Conservation (phyloP, 2,113 vertebrate genomes). For the Aplodontia rufa region DNA sequence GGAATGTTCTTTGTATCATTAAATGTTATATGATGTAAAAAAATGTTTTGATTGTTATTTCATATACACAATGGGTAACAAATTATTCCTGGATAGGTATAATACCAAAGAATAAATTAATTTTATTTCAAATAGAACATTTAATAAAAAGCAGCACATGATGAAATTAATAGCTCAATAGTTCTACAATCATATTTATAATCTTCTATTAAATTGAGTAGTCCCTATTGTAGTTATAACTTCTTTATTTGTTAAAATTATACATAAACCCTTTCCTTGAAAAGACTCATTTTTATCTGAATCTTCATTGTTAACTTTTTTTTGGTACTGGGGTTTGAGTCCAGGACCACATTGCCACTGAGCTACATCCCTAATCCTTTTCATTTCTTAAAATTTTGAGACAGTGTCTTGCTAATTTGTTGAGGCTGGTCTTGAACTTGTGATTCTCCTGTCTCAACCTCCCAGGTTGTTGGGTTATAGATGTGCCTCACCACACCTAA, state of each 20-base stretch:
- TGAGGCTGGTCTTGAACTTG: too few relatives aligned
- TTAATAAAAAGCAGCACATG: neutral
- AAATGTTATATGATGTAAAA: neutral
- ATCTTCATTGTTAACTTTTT: too few relatives aligned
- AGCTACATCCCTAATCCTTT: too few relatives aligned
- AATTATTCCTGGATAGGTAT: conserved; percentile 25
- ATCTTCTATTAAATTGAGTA: neutral
- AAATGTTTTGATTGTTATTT: neutral
- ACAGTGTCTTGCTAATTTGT: too few relatives aligned
- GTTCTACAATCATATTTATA: neutral
- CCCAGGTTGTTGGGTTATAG: too few relatives aligned
- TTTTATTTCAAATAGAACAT: conserved; percentile 35
- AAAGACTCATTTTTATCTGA: too few relatives aligned
- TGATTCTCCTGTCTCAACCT: too few relatives aligned
- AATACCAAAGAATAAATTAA: neutral
- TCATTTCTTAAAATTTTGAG: neutral
- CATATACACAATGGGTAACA: neutral
- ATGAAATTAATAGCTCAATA: neutral
- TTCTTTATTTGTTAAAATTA: neutral
- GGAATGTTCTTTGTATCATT: neutral
- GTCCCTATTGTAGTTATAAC: neutral
- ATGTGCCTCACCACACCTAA: too few relatives aligned
- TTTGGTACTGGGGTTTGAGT: too few relatives aligned
- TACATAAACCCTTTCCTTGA: neutral
- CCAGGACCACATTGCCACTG: too few relatives aligned